Conservation (phyloP, 2,888 invertebrate species). For the Lepetodrilus schrolli region DNA sequence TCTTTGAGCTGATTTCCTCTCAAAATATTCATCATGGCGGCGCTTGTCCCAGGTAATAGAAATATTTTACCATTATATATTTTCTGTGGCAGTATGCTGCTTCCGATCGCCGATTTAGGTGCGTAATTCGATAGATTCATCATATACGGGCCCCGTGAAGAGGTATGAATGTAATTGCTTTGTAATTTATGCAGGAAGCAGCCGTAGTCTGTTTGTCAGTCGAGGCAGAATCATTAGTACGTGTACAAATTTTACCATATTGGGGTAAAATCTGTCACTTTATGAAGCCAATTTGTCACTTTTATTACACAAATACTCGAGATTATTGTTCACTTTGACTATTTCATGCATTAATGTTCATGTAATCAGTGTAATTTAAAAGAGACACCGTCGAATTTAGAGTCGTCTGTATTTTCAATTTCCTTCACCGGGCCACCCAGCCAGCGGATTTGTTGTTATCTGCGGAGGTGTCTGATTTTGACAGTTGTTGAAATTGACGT, state of each 20-base stretch:
- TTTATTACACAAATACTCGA: not conserved
- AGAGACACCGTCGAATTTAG: not conserved
- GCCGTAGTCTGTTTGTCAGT: slow-evolving; percentile 30
- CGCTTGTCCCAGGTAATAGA: slow-evolving; percentile 39
- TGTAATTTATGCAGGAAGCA: not conserved
- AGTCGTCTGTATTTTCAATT: not conserved
- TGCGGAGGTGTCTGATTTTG: slow-evolving; percentile 20
- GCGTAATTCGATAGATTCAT: not conserved
- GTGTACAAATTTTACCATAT: slow-evolving; percentile 22
- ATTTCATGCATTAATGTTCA: not conserved
- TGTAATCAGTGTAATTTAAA: not conserved
- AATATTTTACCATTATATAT: slow-evolving; percentile 30
- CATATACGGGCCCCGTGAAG: not conserved
- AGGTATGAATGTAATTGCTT: slow-evolving; percentile 22
- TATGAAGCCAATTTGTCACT: slow-evolving; percentile 14
- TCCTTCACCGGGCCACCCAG: no score
- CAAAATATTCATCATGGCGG: slow-evolving; percentile 68
- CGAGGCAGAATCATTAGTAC: not conserved
- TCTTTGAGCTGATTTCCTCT: slow-evolving; percentile 50
- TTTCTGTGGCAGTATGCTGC: not conserved
- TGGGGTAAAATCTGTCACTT: slow-evolving; percentile 22
- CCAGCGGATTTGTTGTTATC: slow-evolving; percentile 7
- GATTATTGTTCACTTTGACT: not conserved
- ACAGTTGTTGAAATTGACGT: slow-evolving; percentile 2
- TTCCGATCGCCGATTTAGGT: not conserved